A percentile compares a stretch with the other conserved stretches of the same genome.
phyloP scores from a whole-genome alignment of 2,797 vertebrate species.

The Trichosurus vulpecula region DNA sequence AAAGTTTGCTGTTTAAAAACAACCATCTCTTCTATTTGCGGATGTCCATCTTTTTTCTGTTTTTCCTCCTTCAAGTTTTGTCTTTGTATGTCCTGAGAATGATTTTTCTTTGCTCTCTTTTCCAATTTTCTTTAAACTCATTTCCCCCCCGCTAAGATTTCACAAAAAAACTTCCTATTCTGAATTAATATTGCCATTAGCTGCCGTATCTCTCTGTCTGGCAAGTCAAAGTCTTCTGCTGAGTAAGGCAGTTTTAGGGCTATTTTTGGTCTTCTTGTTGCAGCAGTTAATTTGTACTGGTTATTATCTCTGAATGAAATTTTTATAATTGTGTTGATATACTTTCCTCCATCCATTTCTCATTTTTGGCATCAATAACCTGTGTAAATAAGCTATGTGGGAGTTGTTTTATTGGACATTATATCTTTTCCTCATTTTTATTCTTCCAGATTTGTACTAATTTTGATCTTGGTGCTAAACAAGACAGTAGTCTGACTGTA shows the following conservation, averaged over 20 bases:
- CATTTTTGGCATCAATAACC: neutral
- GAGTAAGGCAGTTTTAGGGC: neutral
- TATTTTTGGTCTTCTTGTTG: neutral
- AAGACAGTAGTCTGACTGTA: neutral
- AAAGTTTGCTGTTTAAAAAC: neutral
- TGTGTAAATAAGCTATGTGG: neutral
- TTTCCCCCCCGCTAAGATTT: neutral
- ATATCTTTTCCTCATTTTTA: constrained; percentile 34
- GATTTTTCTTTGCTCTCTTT: neutral
- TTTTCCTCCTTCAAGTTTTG: neutral
- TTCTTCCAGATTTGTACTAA: constrained; percentile 45
- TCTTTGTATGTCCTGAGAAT: neutral
- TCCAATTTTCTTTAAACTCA: neutral
- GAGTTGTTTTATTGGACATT: constrained; percentile 13
- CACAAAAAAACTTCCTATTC: neutral
- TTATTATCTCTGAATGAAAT: neutral
- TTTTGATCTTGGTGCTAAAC: constrained; percentile 28
- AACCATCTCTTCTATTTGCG: neutral
- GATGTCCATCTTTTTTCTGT: neutral
- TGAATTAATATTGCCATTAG: neutral
- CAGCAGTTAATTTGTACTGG: neutral
- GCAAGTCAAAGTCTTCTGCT: neutral
- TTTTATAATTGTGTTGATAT: neutral
- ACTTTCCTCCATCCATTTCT: neutral
- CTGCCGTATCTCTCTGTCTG: neutral